Conservation (phyloP, 2,888 invertebrate species). For the Acanthosepion pharaonis region DNA sequence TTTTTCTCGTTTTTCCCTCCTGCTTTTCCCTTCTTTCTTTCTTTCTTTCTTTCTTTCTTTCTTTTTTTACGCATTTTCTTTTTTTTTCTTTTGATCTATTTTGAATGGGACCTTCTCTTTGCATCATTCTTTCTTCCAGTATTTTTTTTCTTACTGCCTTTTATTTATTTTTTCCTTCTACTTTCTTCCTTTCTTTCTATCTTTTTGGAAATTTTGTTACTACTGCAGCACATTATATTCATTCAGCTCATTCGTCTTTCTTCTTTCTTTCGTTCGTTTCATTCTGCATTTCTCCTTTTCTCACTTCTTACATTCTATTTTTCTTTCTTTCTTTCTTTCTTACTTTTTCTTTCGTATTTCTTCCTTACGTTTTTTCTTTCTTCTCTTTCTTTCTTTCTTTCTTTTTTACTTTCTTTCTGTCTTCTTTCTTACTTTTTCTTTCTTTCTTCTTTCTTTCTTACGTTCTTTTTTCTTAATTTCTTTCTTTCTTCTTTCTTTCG, state of each 20-base stretch:
- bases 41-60: not conserved
- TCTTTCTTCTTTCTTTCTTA: too few relatives aligned
- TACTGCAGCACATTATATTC: too few relatives aligned
- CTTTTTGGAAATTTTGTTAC: not conserved
- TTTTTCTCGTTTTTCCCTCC: not conserved
- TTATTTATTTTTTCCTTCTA: too few relatives aligned
- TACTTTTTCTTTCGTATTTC: not conserved
- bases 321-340: not conserved
- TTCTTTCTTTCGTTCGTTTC: not conserved
- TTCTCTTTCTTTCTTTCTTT: not conserved
- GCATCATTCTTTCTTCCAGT: not conserved
- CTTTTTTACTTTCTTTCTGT: not conserved
- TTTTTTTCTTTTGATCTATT: not conserved
- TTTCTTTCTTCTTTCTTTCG: not conserved
- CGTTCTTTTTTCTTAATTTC: not conserved
- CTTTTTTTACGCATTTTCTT: not conserved
- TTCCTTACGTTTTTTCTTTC: too few relatives aligned
- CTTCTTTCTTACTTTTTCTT: not conserved
- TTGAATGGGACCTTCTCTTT: too few relatives aligned
- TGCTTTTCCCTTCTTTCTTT: not conserved
- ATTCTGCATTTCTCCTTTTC: not conserved
- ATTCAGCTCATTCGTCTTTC: not conserved
- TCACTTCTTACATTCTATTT: not conserved
- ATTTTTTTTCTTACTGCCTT: not conserved
- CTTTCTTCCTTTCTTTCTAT: not conserved